phyloP scores from a whole-genome alignment of 2,888 invertebrate species.

The Drosophila mayaguana region DNA sequence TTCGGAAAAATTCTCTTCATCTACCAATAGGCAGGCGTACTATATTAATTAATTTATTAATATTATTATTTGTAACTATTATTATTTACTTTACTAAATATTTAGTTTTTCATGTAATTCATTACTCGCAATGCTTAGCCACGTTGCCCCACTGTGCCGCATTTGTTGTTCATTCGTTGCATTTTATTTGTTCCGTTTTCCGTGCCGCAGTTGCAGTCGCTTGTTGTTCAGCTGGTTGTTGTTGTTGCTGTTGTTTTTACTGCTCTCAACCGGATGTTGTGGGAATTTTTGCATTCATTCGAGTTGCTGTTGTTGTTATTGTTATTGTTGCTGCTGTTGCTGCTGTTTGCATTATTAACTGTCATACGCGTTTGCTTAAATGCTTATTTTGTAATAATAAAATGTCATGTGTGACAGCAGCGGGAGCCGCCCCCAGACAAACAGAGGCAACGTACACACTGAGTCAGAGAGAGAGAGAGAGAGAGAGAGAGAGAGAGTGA shows the following conservation, averaged over 20 bases:
- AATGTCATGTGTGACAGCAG: slow-evolving; percentile 72
- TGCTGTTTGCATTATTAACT: slow-evolving; percentile 76
- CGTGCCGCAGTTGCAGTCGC: slow-evolving; percentile 31
- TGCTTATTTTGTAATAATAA: slow-evolving; percentile 81
- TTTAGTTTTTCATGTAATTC: too few relatives aligned
- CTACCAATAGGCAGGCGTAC: too few relatives aligned
- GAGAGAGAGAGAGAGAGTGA: background rate
- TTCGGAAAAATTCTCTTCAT: too few relatives aligned
- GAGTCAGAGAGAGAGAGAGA: too few relatives aligned
- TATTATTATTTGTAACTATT: too few relatives aligned
- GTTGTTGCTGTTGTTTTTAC: slow-evolving; percentile 43
- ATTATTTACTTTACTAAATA: too few relatives aligned
- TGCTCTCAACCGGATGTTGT: slow-evolving; percentile 79
- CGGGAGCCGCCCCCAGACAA: slow-evolving; percentile 57
- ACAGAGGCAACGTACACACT: slow-evolving; percentile 40
- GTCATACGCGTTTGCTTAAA: slow-evolving; percentile 78
- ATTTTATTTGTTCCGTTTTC: slow-evolving; percentile 76
- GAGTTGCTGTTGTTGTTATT: slow-evolving; percentile 37
- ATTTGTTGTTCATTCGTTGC: slow-evolving; percentile 45
- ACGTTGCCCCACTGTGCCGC: slow-evolving; percentile 40
- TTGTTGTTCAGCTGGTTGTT: slow-evolving; percentile 41
- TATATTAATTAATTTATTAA: too few relatives aligned
- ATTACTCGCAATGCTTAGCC: background rate
- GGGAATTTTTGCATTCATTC: slow-evolving; percentile 78
- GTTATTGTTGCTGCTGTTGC: slow-evolving; percentile 10